Evolutionary conservation across 2,113 vertebrate genomes (phyloP), one percentile per base, ranked within the genome.

Genomic region (Lampris megalopsis): DNA sequence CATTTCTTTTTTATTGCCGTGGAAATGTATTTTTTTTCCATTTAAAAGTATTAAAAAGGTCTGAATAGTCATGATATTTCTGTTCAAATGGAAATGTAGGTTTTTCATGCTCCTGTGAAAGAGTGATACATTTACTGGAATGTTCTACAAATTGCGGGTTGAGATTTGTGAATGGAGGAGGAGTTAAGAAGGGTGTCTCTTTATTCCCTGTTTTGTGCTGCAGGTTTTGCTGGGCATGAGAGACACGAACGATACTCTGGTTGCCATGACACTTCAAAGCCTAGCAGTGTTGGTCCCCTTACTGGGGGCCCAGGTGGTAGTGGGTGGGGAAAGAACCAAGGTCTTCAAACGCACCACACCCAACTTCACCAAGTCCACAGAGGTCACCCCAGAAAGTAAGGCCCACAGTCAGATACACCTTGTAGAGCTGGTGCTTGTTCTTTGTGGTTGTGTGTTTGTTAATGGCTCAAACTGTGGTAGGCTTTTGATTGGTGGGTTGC

Each of bases 331-430:
- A 85, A 94, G 98, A 89, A 95, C 89, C 0, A 99, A 97, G 88
- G 97, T 99, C 87, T 99, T 99, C 92, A 99, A 98, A 92, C 92
- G 95, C 75, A 96, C 96, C 38, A 96, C 95, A 1, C 98, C 98
- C 5, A 96, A 96, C 82, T 99, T 99, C 87, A 96, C 93, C 53
- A 98, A 95, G 94, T 96, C 94, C 4, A 87, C 92, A 9, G 96
- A 97, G 52, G 88, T 95, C 83, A 97, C 97, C 42, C 96, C 96
- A 57, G 96, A 98, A 94, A 96, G 98, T 98, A 94, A 94, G 88
- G 3, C 60, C 40, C 52, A 3, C 36, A 38, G 4, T 13, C 5
- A 24, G 42, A 5, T 45, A 45, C 43, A 5, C 43, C 2, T 37
- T 59, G 24, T 24, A 24, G 24, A 24, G 24, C 24, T 24, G 24